Percentiles rank a stretch among this genome's conserved stretches.
Evolutionary conservation across 2,888 invertebrate genomes (phyloP).

Genomic region (Oscheius myriophilus): DNA sequence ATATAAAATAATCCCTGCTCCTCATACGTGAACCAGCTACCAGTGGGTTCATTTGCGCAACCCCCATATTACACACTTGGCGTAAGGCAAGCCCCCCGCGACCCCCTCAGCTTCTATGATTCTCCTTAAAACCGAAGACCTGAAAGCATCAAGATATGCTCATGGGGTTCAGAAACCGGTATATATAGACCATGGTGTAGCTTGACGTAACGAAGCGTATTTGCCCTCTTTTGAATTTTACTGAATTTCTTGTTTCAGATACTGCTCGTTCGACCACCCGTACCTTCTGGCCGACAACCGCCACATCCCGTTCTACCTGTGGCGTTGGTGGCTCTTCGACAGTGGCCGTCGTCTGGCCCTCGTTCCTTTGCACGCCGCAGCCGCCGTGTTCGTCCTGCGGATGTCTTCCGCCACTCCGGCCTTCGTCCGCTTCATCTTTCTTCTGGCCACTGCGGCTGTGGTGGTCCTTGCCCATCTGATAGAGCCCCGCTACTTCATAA

Average conservation of each 20-base stretch:
- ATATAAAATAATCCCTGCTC: too few relatives aligned
- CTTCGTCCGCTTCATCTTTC: slow-evolving; percentile 72
- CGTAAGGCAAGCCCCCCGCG: too few relatives aligned
- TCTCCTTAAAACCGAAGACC: too few relatives aligned
- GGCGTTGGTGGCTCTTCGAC: slow-evolving; percentile 78
- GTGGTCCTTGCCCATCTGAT: slow-evolving; percentile 85
- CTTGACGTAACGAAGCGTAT: too few relatives aligned
- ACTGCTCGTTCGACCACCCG: slow-evolving; percentile 84
- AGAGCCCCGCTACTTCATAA: slow-evolving; percentile 93
- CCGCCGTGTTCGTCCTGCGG: slow-evolving; percentile 74
- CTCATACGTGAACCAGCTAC: too few relatives aligned
- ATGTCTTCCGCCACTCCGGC: slow-evolving; percentile 64
- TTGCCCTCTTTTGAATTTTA: too few relatives aligned
- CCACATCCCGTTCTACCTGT: slow-evolving; percentile 93
- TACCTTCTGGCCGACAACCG: slow-evolving; percentile 95
- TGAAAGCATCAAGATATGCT: too few relatives aligned
- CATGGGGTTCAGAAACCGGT: too few relatives aligned
- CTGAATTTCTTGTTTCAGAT: slow-evolving; percentile 75
- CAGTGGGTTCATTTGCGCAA: too few relatives aligned
- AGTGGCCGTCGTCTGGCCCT: slow-evolving; percentile 71
- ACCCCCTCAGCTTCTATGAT: too few relatives aligned
- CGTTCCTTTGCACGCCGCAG: slow-evolving; percentile 80
- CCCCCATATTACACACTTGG: too few relatives aligned
- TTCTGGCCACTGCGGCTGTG: slow-evolving; percentile 77
- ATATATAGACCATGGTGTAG: too few relatives aligned